Percentiles rank a stretch among this genome's conserved stretches.
Conservation (phyloP, 1,140 invertebrate species). For the Zaprionus gabonicus region DNA sequence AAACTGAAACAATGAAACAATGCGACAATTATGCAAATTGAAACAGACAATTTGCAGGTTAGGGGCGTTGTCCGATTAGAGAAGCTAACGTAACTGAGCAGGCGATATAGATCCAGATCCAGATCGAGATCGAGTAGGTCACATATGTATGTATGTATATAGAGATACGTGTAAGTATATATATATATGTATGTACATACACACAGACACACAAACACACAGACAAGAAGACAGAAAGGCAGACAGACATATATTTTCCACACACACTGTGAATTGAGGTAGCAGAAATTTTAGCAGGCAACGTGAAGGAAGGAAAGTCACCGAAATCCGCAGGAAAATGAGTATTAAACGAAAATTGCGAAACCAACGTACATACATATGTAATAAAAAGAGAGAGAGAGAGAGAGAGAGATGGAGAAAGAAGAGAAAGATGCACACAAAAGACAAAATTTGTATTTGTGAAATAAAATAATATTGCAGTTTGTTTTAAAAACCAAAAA, state of each 20-base stretch:
- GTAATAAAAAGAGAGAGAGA: constrained; percentile 8
- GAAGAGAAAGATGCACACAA: constrained; percentile 26
- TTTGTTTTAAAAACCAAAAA: constrained; percentile 70
- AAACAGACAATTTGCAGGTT: constrained; percentile 53
- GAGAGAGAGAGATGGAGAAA: too few species aligned
- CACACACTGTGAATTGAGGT: constrained; percentile 55
- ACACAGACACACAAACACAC: constrained; percentile 6
- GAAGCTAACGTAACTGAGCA: constrained; percentile 23
- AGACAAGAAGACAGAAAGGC: constrained; percentile 36
- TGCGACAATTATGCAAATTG: constrained; percentile 62
- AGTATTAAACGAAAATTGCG: constrained; percentile 35
- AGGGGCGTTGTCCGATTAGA: not conserved
- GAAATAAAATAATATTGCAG: constrained; percentile 78
- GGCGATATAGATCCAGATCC: not conserved
- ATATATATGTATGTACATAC: constrained; percentile 21
- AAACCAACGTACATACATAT: constrained; percentile 40
- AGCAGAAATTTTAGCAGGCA: constrained; percentile 38
- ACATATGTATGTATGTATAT: constrained; percentile 25
- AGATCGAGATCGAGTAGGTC: not conserved
- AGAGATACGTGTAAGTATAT: constrained; percentile 13
- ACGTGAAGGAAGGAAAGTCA: not conserved
- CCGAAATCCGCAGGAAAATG: not conserved
- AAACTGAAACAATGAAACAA: constrained; percentile 79
- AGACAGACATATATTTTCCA: constrained; percentile 44
- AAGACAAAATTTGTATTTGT: constrained; percentile 66